phyloP scores from a whole-genome alignment of 2,113 vertebrate species.

The Caranx ignobilis region DNA sequence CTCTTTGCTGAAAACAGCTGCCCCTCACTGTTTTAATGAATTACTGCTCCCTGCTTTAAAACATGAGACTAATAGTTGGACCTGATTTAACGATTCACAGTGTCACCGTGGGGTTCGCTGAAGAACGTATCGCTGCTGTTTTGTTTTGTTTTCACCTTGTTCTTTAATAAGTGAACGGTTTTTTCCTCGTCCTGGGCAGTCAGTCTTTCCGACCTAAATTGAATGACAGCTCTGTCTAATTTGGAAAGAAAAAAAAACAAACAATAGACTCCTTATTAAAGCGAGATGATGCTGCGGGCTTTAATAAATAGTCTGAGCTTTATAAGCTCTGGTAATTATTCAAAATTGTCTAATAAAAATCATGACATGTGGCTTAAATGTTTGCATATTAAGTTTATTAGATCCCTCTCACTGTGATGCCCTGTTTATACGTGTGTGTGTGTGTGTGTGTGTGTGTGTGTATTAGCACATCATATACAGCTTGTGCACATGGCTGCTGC shows the following conservation, averaged over 20 bases:
- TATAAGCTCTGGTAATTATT: constrained; percentile 65
- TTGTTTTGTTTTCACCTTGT: background rate
- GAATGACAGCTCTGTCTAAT: constrained; percentile 44
- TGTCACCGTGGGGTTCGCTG: background rate
- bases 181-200: background rate
- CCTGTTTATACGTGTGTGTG: constrained; percentile 25
- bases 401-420: constrained; percentile 36
- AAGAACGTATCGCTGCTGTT: no score
- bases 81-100: background rate
- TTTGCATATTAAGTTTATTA: constrained; percentile 67
- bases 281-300: constrained; percentile 49
- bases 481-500: constrained; percentile 10
- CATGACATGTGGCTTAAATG: constrained; percentile 67
- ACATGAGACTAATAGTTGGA: no score
- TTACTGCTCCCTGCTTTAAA: no score
- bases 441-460: background rate
- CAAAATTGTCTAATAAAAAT: constrained; percentile 74
- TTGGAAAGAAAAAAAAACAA: constrained; percentile 5
- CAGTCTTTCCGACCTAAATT: constrained; percentile 34
- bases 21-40: no score
- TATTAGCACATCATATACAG: background rate
- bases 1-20: no score
- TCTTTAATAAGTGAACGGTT: background rate
- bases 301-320: constrained; percentile 68
- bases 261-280: constrained; percentile 53